phyloP scores from a whole-genome alignment of 23 tunicate genomes.

The Aplidium turbinatum region DNA sequence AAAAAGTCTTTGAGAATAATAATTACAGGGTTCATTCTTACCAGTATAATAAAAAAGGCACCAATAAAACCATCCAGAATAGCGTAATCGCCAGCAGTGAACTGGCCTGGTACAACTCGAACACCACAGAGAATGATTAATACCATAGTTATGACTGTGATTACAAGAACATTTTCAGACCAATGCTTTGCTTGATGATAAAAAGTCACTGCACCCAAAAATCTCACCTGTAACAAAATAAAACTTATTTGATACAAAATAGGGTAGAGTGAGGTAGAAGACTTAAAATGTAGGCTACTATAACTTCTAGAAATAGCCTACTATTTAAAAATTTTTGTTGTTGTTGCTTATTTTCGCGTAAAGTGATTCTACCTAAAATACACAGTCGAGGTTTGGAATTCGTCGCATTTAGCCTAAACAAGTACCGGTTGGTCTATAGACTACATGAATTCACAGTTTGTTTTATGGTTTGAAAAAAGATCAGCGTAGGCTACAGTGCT shows the following conservation, averaged over 20 bases:
- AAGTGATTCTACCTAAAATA: no score
- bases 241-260: neutral
- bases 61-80: slow-evolving; percentile 12
- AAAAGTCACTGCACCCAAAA: slow-evolving; percentile 22
- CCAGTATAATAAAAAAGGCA: slow-evolving; percentile 19
- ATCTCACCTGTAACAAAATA: slow-evolving; percentile 8
- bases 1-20: no score
- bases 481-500: no score
- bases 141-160: neutral
- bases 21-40: no score
- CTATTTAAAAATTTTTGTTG: no score
- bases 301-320: neutral
- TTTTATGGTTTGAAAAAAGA: no score
- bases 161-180: slow-evolving; percentile 18
- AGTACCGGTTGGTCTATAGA: no score
- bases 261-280: neutral
- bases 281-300: neutral
- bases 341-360: no score
- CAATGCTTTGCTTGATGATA: slow-evolving; percentile 17
- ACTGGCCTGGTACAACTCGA: slow-evolving; percentile 19
- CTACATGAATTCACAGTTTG: no score
- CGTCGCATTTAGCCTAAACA: no score
- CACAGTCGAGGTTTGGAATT: no score
- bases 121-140: neutral
- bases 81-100: neutral